Percentiles rank a stretch among this genome's conserved stretches.
Conservation (phyloP, 2,888 invertebrate species). For the Morpho helenor region DNA sequence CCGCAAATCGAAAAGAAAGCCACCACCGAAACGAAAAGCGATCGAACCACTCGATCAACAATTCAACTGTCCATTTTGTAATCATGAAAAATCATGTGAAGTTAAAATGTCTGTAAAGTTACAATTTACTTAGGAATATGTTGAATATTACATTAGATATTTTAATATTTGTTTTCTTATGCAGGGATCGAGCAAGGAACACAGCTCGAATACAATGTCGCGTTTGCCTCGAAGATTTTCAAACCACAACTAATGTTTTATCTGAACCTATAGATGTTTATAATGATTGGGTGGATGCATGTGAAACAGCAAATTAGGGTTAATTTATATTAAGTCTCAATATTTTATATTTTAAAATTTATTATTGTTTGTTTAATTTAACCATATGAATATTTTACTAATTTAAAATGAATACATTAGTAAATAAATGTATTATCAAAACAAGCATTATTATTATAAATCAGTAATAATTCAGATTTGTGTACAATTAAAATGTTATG, state of each 20-base stretch:
- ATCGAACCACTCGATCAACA: slow-evolving; percentile 96
- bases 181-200: slow-evolving; percentile 96
- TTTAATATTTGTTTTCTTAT: slow-evolving; percentile 36
- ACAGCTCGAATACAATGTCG: slow-evolving; percentile 96
- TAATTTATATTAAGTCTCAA: slow-evolving; percentile 32
- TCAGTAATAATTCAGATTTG: no score
- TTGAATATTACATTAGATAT: slow-evolving; percentile 4
- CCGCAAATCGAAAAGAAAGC: slow-evolving; percentile 97
- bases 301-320: slow-evolving; percentile 90
- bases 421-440: neutral
- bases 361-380: neutral
- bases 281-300: slow-evolving; percentile 99
- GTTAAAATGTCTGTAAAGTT: slow-evolving; percentile 94
- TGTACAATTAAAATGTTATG: no score
- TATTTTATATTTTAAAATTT: slow-evolving; percentile 12
- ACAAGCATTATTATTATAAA: no score
- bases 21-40: slow-evolving; percentile 95
- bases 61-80: slow-evolving; percentile 99
- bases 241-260: slow-evolving; percentile 96
- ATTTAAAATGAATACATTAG: no score
- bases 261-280: slow-evolving; percentile 99
- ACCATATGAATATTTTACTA: no score
- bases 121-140: neutral
- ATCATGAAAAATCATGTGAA: slow-evolving; percentile 99
- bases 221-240: slow-evolving; percentile 97